A percentile compares a stretch with the other conserved stretches of the same genome.
Conservation (phyloP, 1,140 invertebrate genomes). For the Micrasema minimum region DNA sequence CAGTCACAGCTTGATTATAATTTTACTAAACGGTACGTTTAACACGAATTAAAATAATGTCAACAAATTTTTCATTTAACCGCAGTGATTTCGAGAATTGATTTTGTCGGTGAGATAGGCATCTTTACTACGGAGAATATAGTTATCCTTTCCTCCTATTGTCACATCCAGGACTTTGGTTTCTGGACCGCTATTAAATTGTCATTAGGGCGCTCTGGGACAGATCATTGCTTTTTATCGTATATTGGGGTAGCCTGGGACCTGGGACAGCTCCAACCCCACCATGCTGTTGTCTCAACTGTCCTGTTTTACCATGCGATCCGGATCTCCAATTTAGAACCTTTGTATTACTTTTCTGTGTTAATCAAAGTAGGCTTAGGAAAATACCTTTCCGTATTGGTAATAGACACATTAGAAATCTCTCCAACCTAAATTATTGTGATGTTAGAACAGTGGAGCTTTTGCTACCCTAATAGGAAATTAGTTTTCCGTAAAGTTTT, state of each 20-base stretch:
- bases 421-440: too few relatives aligned
- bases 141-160: constrained; percentile 23
- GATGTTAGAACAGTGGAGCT: too few relatives aligned
- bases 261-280: too few relatives aligned
- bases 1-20: too few relatives aligned
- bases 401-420: not conserved
- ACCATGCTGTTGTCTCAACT: not conserved
- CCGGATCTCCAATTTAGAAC: too few relatives aligned
- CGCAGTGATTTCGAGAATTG: not conserved
- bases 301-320: too few relatives aligned
- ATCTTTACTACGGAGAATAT: constrained; percentile 22
- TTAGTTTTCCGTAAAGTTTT: too few relatives aligned
- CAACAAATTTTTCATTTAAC: too few relatives aligned
- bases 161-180: not conserved
- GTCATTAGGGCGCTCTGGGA: constrained; percentile 40
- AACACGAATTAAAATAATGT: too few relatives aligned
- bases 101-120: not conserved
- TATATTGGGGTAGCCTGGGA: constrained; percentile 20
- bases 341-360: too few relatives aligned
- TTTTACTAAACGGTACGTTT: too few relatives aligned
- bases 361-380: not conserved
- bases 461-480: too few relatives aligned
- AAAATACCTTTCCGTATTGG: not conserved
- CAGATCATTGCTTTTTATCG: constrained; percentile 49
- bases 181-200: constrained; percentile 41